A percentile compares a stretch with the other conserved stretches of the same genome.
Evolutionary conservation across 2,113 vertebrate genomes (phyloP).

Genomic region (Equus quagga): DNA sequence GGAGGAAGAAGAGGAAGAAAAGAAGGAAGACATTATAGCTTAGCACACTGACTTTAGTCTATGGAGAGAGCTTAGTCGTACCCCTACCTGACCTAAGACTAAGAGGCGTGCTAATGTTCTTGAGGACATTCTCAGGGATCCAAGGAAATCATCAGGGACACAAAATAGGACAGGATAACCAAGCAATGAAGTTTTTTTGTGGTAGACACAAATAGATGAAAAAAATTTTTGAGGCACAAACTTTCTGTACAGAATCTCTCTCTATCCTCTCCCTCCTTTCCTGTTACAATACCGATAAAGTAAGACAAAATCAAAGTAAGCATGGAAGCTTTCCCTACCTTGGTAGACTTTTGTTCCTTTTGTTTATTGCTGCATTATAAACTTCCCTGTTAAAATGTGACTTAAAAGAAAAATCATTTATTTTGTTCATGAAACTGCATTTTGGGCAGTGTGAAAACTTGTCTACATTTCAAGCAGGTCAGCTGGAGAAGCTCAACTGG

Average conservation of each 20-base stretch:
- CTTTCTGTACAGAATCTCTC: neutral
- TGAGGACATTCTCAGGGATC: neutral
- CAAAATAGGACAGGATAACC: neutral
- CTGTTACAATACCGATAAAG: neutral
- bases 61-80: neutral
- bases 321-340: neutral
- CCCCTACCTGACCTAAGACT: accelerated
- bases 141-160: neutral
- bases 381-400: neutral
- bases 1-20: neutral
- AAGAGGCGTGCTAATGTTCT: neutral
- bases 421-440: neutral
- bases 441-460: neutral
- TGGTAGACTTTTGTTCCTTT: neutral
- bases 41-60: neutral
- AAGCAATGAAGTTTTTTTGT: neutral
- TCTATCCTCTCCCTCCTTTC: neutral
- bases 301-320: neutral
- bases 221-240: neutral
- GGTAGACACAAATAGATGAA: neutral
- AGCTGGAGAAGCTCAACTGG: neutral
- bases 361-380: neutral
- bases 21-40: neutral
- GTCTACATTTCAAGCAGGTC: neutral
- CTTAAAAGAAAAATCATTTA: neutral